These are phyloP conservation scores for Sclerurus mexicanus DNA, from an alignment of 2,113 vertebrate species.

Conservation along the genomic window DNA sequence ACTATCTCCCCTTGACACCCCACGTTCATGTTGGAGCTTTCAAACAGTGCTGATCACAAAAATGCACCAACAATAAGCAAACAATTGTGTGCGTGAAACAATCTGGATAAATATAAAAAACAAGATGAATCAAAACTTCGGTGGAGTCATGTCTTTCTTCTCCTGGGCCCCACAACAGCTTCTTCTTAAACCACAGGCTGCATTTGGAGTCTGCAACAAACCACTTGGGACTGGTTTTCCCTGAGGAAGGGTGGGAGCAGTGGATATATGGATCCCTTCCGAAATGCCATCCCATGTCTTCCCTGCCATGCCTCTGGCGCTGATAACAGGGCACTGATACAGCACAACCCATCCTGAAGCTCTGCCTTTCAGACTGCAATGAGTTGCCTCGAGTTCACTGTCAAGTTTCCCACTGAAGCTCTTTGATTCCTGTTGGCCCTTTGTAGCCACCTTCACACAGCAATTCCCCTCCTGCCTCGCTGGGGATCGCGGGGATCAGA, in stretches of 20 bases:
- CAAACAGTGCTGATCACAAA: not conserved
- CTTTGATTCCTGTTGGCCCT: not conserved
- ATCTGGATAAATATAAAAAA: not conserved
- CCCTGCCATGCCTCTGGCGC: not conserved
- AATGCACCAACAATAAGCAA: not conserved
- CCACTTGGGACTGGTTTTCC: no score
- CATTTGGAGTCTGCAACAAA: not conserved
- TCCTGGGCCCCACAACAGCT: not conserved
- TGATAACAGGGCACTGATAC: not conserved
- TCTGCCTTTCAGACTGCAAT: not conserved
- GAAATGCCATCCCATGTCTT: not conserved
- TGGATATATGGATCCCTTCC: not conserved
- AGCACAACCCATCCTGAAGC: not conserved
- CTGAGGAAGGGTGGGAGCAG: not conserved
- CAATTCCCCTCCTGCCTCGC: not conserved
- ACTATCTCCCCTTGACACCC: rapidly evolving
- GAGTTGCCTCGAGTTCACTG: not conserved
- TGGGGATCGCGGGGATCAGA: not conserved
- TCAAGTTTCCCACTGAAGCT: not conserved
- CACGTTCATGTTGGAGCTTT: rapidly evolving
- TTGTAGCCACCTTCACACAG: not conserved
- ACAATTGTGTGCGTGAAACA: not conserved
- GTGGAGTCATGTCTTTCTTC: not conserved
- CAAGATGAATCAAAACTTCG: not conserved
- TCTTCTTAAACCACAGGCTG: not conserved